These are phyloP conservation scores for Palythoa grandis DNA, from an alignment of 92 coral and sea anemone species.

Conservation along the genomic window DNA sequence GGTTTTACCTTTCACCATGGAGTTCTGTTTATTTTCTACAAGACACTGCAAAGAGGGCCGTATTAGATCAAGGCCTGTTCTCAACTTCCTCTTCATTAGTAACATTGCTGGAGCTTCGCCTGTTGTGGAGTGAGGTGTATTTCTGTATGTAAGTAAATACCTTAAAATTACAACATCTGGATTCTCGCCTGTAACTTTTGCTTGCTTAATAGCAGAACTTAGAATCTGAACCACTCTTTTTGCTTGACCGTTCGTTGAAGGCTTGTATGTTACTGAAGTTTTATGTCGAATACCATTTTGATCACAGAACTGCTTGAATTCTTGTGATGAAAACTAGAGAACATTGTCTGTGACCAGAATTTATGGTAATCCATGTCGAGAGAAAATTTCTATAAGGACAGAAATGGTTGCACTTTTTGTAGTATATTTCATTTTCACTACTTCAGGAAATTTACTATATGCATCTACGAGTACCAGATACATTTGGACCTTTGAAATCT, in stretches of 20 bases:
- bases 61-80: slow-evolving; percentile 53
- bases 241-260: slow-evolving; percentile 50
- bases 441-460: too few species aligned
- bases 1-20: slow-evolving; percentile 23
- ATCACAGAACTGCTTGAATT: too few species aligned
- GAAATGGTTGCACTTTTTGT: too few species aligned
- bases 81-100: slow-evolving; percentile 56
- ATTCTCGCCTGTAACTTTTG: slow-evolving; percentile 28
- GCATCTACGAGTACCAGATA: too few species aligned
- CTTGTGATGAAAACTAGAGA: slow-evolving; percentile 1
- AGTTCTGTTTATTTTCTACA: too few species aligned
- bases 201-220: slow-evolving; percentile 48
- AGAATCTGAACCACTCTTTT: slow-evolving; percentile 52
- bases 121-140: slow-evolving; percentile 61
- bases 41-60: slow-evolving; percentile 37
- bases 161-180: slow-evolving; percentile 32
- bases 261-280: background rate
- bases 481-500: slow-evolving; percentile 66
- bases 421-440: too few species aligned
- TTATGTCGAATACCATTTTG: slow-evolving; percentile 9
- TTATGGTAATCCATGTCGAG: slow-evolving; percentile 63
- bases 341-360: slow-evolving; percentile 63
- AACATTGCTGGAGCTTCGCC: slow-evolving; percentile 59
- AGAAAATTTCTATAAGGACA: slow-evolving; percentile 49
- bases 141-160: slow-evolving; percentile 45